Percentiles rank a stretch among this genome's conserved stretches.
phyloP scores from a whole-genome alignment of 2,113 vertebrate species.

The Mormyrus lacerda region DNA sequence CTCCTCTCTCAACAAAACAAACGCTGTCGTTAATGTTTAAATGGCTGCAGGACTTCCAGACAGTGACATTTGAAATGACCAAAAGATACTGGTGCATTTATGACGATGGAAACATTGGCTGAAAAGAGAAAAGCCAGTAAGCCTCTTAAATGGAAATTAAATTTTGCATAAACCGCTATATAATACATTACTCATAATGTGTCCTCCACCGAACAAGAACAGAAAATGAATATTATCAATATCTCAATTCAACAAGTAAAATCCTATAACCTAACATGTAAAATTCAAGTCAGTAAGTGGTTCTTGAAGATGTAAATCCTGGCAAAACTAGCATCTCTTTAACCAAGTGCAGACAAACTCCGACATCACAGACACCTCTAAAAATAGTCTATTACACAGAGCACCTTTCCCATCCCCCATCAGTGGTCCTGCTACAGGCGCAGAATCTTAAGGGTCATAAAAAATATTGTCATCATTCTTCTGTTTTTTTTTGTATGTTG shows the following conservation, averaged over 20 bases:
- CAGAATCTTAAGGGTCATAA: not conserved
- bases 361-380: not conserved
- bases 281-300: not conserved
- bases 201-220: not conserved
- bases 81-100: not conserved
- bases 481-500: not conserved
- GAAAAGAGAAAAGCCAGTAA: not conserved
- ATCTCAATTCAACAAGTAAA: not conserved
- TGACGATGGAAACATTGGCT: not conserved
- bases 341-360: not conserved
- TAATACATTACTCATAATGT: not conserved
- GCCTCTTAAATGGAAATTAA: not conserved
- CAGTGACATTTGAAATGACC: not conserved
- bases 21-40: not conserved
- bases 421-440: not conserved
- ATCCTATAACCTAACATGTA: not conserved
- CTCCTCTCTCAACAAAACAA: not conserved
- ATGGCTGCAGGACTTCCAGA: not conserved
- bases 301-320: not conserved
- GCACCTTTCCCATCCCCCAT: not conserved
- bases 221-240: not conserved
- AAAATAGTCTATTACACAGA: not conserved
- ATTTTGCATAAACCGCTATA: not conserved
- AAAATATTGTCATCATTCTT: not conserved
- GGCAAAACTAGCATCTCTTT: not conserved